A percentile compares a stretch with the other conserved stretches of the same genome.
phyloP scores from a whole-genome alignment of 2,797 vertebrate species.

The Hapalemur alaotrensis region DNA sequence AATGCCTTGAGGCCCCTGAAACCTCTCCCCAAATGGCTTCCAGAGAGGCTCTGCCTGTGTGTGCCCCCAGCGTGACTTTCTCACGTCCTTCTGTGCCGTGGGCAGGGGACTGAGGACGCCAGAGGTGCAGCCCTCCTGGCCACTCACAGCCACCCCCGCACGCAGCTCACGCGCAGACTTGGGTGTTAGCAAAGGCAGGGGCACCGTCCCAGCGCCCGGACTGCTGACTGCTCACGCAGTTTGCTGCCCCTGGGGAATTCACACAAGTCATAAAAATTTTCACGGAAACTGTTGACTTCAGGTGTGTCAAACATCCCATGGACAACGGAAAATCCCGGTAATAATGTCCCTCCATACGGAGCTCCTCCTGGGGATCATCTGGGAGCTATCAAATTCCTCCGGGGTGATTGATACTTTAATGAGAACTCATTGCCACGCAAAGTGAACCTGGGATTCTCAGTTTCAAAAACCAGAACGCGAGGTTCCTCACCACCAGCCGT shows the following conservation, averaged over 20 bases:
- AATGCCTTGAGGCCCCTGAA: fast-evolving
- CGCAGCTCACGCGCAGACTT: fast-evolving
- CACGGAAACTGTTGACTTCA: not conserved
- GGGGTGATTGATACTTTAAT: conserved; percentile 15
- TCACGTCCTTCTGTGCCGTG: not conserved
- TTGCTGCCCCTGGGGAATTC: not conserved
- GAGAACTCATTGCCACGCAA: not conserved
- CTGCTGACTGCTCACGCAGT: not conserved
- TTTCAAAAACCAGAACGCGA: not conserved
- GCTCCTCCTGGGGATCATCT: not conserved
- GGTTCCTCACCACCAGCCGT: not conserved
- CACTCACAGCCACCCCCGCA: fast-evolving
- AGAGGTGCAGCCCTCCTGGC: not conserved
- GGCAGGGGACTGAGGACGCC: not conserved
- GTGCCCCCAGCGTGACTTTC: not conserved
- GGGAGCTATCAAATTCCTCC: not conserved
- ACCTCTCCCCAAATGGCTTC: too few species aligned
- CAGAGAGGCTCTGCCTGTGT: too few species aligned
- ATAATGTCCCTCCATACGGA: not conserved
- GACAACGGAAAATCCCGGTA: not conserved
- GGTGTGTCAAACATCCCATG: not conserved
- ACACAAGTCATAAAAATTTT: not conserved
- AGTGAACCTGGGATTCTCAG: conserved; percentile 29
- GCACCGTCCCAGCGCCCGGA: fast-evolving
- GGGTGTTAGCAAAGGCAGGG: not conserved